Evolutionary conservation across 2,888 invertebrate genomes (phyloP).

Genomic region (Aphodius sticticus): DNA sequence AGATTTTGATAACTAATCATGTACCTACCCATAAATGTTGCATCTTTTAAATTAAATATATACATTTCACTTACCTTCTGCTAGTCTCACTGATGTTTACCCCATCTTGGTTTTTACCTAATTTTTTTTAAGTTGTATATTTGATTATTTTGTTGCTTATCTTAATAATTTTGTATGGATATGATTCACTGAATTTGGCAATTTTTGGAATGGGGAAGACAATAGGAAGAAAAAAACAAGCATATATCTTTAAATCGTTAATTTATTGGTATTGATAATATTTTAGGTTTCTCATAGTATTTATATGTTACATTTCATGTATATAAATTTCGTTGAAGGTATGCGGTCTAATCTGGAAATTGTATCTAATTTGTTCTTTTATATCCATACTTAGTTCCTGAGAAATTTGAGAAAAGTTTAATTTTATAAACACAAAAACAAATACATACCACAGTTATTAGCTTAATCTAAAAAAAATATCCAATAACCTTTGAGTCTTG

Average conservation of each 20-base stretch:
- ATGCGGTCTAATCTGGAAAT: neutral
- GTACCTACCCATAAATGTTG: too few relatives aligned
- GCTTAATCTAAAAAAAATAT: too few relatives aligned
- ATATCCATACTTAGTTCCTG: too few relatives aligned
- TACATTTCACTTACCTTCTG: neutral
- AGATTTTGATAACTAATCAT: neutral
- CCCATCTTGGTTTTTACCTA: neutral
- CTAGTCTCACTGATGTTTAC: neutral
- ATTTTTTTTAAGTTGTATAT: neutral
- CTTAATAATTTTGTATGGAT: neutral
- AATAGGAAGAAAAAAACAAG: constrained; percentile 6
- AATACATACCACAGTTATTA: too few relatives aligned
- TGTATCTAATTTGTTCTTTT: too few relatives aligned
- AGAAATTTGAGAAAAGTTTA: too few relatives aligned
- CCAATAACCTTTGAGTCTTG: too few relatives aligned
- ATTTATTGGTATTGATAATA: too few relatives aligned
- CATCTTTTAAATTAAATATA: neutral
- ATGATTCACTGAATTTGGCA: neutral
- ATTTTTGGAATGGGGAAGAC: neutral
- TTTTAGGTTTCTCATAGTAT: neutral
- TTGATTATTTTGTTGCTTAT: too few relatives aligned
- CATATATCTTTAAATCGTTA: neutral
- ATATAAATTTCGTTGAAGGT: neutral
- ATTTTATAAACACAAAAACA: too few relatives aligned
- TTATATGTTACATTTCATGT: neutral